phyloP scores from a whole-genome alignment of 2,797 vertebrate species.

The Bufotes viridis region DNA sequence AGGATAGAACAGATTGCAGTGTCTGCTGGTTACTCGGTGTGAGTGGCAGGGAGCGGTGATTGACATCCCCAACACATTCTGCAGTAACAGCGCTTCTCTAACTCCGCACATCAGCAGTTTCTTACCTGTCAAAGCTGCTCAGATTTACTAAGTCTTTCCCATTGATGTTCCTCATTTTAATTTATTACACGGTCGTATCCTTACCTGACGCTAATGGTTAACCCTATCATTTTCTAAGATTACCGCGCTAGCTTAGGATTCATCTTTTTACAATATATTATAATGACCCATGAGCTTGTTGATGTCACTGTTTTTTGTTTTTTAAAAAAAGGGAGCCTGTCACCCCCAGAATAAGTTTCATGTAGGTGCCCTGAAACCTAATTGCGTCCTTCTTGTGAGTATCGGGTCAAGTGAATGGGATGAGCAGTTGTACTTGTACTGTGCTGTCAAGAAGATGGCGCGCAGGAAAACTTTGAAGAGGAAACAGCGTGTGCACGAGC shows the following conservation, averaged over 20 bases:
- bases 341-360: too few species aligned
- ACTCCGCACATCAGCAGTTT: constrained; percentile 40
- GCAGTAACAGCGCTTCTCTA: constrained; percentile 21
- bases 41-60: constrained; percentile 8
- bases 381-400: too few species aligned
- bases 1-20: background rate
- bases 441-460: too few species aligned
- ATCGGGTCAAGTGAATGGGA: too few species aligned
- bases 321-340: too few species aligned
- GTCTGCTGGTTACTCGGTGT: constrained; percentile 1
- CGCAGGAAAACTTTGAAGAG: too few species aligned
- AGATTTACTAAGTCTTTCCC: constrained; percentile 20
- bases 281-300: too few species aligned
- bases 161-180: constrained; percentile 30
- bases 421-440: too few species aligned
- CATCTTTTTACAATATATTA: too few species aligned
- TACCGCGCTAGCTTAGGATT: background rate
- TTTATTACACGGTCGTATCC: constrained; percentile 25
- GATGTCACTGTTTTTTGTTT: too few species aligned
- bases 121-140: constrained; percentile 5
- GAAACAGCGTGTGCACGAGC: too few species aligned
- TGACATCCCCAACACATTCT: constrained; percentile 27
- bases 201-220: background rate
- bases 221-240: background rate
- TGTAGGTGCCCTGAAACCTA: too few species aligned